Conservation (phyloP, 2,797 vertebrate species). For the Jordanella pulchra region DNA sequence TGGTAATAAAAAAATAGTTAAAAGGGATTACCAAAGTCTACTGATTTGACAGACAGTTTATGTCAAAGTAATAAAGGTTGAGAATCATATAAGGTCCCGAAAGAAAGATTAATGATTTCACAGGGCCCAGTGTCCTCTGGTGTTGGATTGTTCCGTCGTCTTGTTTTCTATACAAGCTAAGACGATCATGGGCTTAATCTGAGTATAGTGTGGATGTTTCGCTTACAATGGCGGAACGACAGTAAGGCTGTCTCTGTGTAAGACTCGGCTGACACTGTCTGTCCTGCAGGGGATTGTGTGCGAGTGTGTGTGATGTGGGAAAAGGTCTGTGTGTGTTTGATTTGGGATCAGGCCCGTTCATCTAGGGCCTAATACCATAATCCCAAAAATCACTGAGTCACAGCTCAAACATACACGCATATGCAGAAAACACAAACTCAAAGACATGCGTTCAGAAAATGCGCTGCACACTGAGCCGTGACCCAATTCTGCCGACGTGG, state of each 20-base stretch:
- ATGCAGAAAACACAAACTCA: conserved; percentile 48
- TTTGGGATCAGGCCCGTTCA: conserved; percentile 78
- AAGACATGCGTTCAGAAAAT: conserved; percentile 31
- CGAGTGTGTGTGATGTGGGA: conserved; percentile 49
- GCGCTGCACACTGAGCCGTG: conserved; percentile 32
- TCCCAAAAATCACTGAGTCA: conserved; percentile 79
- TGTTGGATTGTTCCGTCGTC: conserved; percentile 70
- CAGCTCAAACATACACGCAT: conserved; percentile 67
- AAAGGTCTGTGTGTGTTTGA: conserved; percentile 74
- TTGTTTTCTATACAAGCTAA: conserved; percentile 75
- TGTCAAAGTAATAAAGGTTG: conserved; percentile 58
- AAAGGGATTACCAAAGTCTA: conserved; percentile 59
- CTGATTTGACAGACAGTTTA: conserved; percentile 52
- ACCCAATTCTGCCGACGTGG: conserved; percentile 62
- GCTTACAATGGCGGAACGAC: conserved; percentile 72
- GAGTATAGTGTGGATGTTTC: conserved; percentile 66
- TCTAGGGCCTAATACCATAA: conserved; percentile 80
- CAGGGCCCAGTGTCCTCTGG: conserved; percentile 48
- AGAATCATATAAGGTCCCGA: conserved; percentile 61
- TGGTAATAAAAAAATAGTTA: conserved; percentile 29
- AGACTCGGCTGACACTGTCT: conserved; percentile 70
- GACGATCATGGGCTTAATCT: conserved; percentile 74
- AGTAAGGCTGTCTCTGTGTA: conserved; percentile 67
- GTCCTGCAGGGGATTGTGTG: conserved; percentile 72
- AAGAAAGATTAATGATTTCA: conserved; percentile 63